These are phyloP conservation scores for Ctenochaetus hawaiiensis DNA, from an alignment of 2,797 vertebrate species.

Conservation along the genomic window DNA sequence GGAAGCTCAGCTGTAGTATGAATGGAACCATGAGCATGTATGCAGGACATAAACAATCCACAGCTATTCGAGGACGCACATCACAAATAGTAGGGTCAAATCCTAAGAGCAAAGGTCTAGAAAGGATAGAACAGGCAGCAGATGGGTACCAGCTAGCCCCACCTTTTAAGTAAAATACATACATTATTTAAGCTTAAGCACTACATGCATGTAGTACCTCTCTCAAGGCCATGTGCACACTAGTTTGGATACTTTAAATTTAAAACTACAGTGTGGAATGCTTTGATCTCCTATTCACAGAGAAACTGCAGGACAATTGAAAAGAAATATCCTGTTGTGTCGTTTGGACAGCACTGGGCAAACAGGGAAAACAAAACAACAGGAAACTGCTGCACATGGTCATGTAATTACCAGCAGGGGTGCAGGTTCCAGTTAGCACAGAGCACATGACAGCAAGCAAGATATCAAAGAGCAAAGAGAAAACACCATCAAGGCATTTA, in stretches of 20 bases:
- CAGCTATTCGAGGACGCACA: too few species aligned
- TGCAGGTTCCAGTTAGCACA: slow-evolving; percentile 49
- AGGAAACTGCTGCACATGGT: slow-evolving; percentile 51
- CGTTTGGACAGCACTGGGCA: slow-evolving; percentile 22
- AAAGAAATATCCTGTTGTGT: slow-evolving; percentile 12
- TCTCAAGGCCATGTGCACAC: background rate
- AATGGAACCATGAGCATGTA: too few species aligned
- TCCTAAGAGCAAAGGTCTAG: background rate
- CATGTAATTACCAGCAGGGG: slow-evolving; percentile 57
- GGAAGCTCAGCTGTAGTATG: too few species aligned
- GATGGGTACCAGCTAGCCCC: background rate
- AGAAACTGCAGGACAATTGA: slow-evolving; percentile 3
- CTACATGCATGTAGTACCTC: accelerated
- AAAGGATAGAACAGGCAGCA: background rate
- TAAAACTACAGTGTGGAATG: background rate
- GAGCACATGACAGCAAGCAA: slow-evolving; percentile 24
- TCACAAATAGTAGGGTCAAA: too few species aligned
- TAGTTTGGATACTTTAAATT: background rate
- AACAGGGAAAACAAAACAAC: slow-evolving; percentile 44
- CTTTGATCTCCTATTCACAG: background rate
- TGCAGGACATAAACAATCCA: too few species aligned
- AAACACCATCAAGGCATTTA: slow-evolving; percentile 25
- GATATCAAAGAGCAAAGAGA: slow-evolving; percentile 21
- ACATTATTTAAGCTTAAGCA: too few species aligned
- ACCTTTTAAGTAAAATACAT: background rate